Evolutionary conservation across 2,888 invertebrate genomes (phyloP).

Genomic region (Mystacides longicornis): DNA sequence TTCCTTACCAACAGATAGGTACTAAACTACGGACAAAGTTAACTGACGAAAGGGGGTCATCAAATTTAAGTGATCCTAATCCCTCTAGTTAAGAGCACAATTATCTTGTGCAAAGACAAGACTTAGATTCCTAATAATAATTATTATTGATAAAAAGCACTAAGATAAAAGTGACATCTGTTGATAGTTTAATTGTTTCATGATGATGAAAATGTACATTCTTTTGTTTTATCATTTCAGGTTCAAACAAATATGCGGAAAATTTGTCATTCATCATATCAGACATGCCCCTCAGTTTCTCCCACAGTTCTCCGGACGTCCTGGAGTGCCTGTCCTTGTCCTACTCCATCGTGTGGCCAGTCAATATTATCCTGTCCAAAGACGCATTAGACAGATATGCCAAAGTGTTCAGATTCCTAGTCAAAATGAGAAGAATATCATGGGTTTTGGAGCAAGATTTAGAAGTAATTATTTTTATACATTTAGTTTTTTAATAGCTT

Average conservation of each 20-base stretch:
- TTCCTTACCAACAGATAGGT: too few species aligned
- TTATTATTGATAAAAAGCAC: too few species aligned
- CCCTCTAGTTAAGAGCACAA: too few species aligned
- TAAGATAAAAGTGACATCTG: too few species aligned
- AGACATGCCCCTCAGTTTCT: constrained; percentile 54
- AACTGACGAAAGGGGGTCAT: too few species aligned
- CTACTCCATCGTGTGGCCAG: constrained; percentile 68
- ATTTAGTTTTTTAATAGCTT: not conserved
- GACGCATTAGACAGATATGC: constrained; percentile 64
- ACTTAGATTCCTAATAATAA: too few species aligned
- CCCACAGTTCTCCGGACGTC: constrained; percentile 58
- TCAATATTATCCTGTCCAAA: constrained; percentile 67
- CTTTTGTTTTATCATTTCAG: too few species aligned
- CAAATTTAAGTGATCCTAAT: too few species aligned
- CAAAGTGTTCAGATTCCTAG: constrained; percentile 66
- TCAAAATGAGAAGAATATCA: constrained; percentile 68
- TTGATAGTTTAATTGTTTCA: too few species aligned
- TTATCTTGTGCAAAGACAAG: too few species aligned
- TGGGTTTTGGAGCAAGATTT: constrained; percentile 69
- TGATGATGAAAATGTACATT: too few species aligned
- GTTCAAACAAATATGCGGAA: constrained; percentile 52
- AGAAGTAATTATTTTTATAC: constrained; percentile 38
- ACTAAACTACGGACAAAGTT: too few species aligned
- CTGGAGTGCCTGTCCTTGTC: constrained; percentile 61
- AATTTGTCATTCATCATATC: constrained; percentile 57